Percentiles rank a stretch among this genome's conserved stretches.
These are phyloP conservation scores for Phalacrocorax brasilianus DNA, from an alignment of 2,113 vertebrate genomes.

Conservation along the genomic window DNA sequence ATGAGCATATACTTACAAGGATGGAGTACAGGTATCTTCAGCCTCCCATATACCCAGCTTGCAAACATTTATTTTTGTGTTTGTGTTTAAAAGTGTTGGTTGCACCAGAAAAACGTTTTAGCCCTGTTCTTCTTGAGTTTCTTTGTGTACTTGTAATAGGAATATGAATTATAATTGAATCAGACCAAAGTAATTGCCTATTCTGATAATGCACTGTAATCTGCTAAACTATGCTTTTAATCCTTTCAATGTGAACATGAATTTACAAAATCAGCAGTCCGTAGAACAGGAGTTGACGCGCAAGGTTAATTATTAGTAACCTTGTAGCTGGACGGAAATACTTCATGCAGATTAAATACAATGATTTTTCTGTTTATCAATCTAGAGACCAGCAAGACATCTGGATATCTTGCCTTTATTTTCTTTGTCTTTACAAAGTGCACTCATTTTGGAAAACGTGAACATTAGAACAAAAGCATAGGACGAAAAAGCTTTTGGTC, in stretches of 20 bases:
- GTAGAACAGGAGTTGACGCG: slow-evolving; percentile 37
- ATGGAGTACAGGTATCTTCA: background rate
- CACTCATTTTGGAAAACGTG: background rate
- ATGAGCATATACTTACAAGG: background rate
- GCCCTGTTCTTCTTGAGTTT: background rate
- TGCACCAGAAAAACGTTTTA: background rate
- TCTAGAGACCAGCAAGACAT: background rate
- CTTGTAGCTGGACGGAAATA: background rate
- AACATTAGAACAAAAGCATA: background rate
- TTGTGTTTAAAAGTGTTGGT: background rate
- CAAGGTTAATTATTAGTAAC: slow-evolving; percentile 42
- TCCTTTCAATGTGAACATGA: slow-evolving; percentile 56
- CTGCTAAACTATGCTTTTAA: slow-evolving; percentile 71
- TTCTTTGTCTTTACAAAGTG: background rate
- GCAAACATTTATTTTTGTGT: background rate
- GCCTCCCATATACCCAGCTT: background rate
- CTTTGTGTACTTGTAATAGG: background rate
- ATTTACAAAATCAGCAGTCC: slow-evolving; percentile 59
- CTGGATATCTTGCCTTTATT: background rate
- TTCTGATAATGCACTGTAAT: slow-evolving; percentile 59
- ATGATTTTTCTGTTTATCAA: slow-evolving; percentile 7
- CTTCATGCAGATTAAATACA: slow-evolving; percentile 1
- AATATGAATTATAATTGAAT: slow-evolving; percentile 27
- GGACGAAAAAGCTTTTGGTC: background rate
- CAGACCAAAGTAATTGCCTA: slow-evolving; percentile 11